Evolutionary conservation across 2,113 vertebrate genomes (phyloP).

Genomic region (Eulemur macaco): DNA sequence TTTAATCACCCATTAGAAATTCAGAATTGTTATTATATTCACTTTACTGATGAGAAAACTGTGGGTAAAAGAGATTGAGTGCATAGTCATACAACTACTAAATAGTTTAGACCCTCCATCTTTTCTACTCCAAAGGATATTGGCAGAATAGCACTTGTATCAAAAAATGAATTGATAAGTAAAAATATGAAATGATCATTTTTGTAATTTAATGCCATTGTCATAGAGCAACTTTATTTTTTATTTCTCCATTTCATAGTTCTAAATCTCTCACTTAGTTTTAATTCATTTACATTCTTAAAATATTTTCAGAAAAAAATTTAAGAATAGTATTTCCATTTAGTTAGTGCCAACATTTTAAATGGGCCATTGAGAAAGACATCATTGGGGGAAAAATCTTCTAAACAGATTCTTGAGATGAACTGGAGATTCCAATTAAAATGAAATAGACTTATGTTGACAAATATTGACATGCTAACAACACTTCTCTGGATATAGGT

Average conservation of each 20-base stretch:
- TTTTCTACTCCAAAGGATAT: not conserved
- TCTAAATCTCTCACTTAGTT: not conserved
- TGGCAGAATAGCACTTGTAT: not conserved
- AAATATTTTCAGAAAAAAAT: not conserved
- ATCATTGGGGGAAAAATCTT: not conserved
- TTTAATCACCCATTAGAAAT: not conserved
- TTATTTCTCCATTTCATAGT: not conserved
- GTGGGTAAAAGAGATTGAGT: not conserved
- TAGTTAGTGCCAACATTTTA: slow-evolving; percentile 3
- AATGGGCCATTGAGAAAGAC: not conserved
- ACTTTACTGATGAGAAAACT: not conserved
- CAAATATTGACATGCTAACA: not conserved
- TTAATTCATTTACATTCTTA: not conserved
- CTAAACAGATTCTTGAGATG: not conserved
- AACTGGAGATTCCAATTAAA: not conserved
- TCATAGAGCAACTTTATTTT: not conserved
- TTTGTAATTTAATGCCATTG: not conserved
- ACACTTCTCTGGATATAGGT: not conserved
- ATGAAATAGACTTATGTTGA: not conserved
- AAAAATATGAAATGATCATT: not conserved
- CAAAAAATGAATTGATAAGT: not conserved
- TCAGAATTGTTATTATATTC: not conserved
- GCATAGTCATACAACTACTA: not conserved
- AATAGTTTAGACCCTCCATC: not conserved
- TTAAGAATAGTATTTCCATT: not conserved